Evolutionary conservation across 2,888 invertebrate species (phyloP).

Genomic region (Cosmorhoe ocellata): DNA sequence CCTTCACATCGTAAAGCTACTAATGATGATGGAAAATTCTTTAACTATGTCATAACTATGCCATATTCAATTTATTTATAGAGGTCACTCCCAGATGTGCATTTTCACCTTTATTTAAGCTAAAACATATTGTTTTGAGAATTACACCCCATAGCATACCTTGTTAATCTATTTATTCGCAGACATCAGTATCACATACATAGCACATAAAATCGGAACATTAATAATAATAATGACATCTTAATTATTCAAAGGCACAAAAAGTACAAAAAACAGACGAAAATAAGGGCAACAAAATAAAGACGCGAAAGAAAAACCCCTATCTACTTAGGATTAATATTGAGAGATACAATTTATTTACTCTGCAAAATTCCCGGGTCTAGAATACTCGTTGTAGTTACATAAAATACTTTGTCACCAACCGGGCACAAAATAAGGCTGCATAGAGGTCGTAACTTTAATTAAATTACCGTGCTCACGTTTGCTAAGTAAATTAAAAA

Average conservation of each 20-base stretch:
- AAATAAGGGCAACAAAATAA: background rate
- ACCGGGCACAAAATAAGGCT: conserved; percentile 22
- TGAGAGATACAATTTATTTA: background rate
- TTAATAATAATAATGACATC: too few relatives aligned
- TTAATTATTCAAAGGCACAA: too few relatives aligned
- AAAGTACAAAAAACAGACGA: background rate
- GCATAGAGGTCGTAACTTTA: conserved; percentile 29
- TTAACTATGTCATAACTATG: conserved; percentile 26
- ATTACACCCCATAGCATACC: too few relatives aligned
- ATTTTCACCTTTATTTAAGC: too few relatives aligned
- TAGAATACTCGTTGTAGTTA: conserved; percentile 4
- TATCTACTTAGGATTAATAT: background rate
- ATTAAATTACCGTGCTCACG: conserved; percentile 34
- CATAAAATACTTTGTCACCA: conserved; percentile 24
- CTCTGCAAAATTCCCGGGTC: background rate
- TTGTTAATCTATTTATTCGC: too few relatives aligned
- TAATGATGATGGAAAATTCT: conserved; percentile 17
- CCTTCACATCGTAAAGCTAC: conserved; percentile 26
- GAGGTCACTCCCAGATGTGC: too few relatives aligned
- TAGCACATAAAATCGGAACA: too few relatives aligned
- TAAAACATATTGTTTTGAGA: too few relatives aligned
- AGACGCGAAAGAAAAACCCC: background rate
- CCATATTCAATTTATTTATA: conserved; percentile 2
- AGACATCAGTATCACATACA: too few relatives aligned
- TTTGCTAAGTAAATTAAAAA: conserved; percentile 51